phyloP scores from a whole-genome alignment of 2,888 invertebrate genomes.

The Xestia xanthographa region DNA sequence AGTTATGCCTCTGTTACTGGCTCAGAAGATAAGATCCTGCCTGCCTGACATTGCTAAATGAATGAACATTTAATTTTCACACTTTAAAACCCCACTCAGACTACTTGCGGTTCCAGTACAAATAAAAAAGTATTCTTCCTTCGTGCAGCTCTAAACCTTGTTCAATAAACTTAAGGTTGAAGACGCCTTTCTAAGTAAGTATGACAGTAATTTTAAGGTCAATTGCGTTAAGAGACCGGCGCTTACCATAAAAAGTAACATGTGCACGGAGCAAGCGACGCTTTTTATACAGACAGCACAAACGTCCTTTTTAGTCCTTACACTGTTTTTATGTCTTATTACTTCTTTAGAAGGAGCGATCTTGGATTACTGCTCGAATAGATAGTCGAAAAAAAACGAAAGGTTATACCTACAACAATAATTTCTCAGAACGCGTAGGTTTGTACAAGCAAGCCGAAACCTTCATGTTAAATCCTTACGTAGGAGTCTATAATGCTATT shows the following conservation, averaged over 20 bases:
- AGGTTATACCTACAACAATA: no score
- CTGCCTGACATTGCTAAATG: not conserved
- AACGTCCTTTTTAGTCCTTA: conserved; percentile 23
- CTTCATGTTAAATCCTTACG: conserved; percentile 14
- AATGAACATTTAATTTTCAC: conserved; percentile 38
- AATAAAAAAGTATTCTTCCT: conserved; percentile 13
- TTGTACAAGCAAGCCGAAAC: conserved; percentile 8
- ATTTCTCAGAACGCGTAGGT: conserved; percentile 18
- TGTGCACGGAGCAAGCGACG: conserved; percentile 35
- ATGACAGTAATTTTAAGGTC: conserved; percentile 44
- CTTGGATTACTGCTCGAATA: not conserved
- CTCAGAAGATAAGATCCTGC: not conserved
- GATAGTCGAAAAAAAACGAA: not conserved
- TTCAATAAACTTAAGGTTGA: conserved; percentile 27
- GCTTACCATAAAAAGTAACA: conserved; percentile 47
- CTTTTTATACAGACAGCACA: conserved; percentile 25
- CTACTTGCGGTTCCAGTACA: conserved; percentile 4
- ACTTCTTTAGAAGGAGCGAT: conserved; percentile 2
- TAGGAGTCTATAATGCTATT: not conserved
- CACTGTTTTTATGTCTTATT: not conserved
- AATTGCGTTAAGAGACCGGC: conserved; percentile 24
- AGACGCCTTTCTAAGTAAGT: not conserved
- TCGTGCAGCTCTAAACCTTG: conserved; percentile 38
- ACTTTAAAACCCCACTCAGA: conserved; percentile 15
- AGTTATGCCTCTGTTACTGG: not conserved